Conservation (phyloP, 2,113 vertebrate species). For the Heterochromis multidens region DNA sequence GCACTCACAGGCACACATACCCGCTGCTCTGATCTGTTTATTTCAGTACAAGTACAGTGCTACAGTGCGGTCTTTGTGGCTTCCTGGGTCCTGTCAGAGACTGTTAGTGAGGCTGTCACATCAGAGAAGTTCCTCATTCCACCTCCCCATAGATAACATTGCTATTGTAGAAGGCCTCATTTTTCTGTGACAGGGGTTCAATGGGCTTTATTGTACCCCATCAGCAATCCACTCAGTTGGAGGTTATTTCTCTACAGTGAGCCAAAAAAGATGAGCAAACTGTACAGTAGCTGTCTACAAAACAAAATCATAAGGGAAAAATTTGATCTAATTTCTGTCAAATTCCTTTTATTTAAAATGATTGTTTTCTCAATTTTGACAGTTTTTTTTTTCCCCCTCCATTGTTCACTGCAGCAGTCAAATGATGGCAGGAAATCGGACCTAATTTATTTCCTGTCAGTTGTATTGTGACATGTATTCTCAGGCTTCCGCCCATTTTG, state of each 20-base stretch:
- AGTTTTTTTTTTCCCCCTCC: background rate
- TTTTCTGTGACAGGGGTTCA: constrained; percentile 64
- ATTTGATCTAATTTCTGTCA: background rate
- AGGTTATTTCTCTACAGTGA: constrained; percentile 56
- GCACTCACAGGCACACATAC: background rate
- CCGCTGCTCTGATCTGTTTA: constrained; percentile 19
- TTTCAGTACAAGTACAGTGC: constrained; percentile 4
- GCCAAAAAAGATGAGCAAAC: constrained; percentile 55
- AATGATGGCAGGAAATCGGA: background rate
- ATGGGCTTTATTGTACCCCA: constrained; percentile 70
- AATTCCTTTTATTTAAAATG: background rate
- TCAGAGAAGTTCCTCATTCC: constrained; percentile 46
- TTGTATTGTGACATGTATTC: background rate
- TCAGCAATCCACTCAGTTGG: constrained; percentile 53
- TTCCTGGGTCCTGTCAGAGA: constrained; percentile 69
- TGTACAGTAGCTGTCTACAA: constrained; percentile 5
- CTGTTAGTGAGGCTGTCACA: constrained; percentile 76
- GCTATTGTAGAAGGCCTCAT: constrained; percentile 49
- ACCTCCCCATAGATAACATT: constrained; percentile 45
- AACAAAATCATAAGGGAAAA: background rate
- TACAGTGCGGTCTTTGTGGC: constrained; percentile 70
- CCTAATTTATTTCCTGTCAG: background rate
- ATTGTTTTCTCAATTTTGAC: background rate
- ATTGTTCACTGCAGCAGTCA: background rate
- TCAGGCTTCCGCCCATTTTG: background rate